A percentile compares a stretch with the other conserved stretches of the same genome.
Conservation (phyloP, 2,797 vertebrate genomes). For the Picus viridis region DNA sequence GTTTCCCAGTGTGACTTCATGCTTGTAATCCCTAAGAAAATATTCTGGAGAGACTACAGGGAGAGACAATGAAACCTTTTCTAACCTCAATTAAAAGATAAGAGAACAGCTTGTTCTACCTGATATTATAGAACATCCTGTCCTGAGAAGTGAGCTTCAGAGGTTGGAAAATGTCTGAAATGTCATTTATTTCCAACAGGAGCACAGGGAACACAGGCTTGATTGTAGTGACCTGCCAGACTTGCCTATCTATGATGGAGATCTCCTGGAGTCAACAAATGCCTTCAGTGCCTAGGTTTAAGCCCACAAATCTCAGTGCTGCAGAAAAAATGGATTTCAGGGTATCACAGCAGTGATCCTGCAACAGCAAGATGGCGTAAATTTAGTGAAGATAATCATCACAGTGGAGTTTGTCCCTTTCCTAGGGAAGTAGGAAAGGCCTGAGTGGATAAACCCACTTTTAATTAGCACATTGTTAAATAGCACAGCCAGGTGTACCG, state of each 20-base stretch:
- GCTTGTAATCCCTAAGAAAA: neutral
- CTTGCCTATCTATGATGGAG: neutral
- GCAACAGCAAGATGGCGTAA: neutral
- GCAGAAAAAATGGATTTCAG: neutral
- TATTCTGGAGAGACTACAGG: neutral
- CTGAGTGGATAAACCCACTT: neutral
- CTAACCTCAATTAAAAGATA: neutral
- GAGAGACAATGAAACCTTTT: neutral
- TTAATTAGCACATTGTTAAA: neutral
- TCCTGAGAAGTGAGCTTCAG: neutral
- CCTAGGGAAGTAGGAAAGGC: neutral
- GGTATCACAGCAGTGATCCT: neutral
- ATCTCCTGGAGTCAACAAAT: neutral
- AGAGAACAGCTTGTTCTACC: neutral
- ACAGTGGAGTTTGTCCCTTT: neutral
- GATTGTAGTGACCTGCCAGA: neutral
- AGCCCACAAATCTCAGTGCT: neutral
- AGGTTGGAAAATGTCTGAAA: neutral
- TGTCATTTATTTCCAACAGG: neutral
- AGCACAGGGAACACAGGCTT: neutral
- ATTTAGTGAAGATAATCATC: neutral
- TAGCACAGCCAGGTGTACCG: neutral
- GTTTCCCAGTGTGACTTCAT: neutral
- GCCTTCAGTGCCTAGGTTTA: neutral
- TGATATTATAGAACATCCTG: neutral